Evolutionary conservation across 2,113 vertebrate species (phyloP).

Genomic region (Zosterops borbonicus): DNA sequence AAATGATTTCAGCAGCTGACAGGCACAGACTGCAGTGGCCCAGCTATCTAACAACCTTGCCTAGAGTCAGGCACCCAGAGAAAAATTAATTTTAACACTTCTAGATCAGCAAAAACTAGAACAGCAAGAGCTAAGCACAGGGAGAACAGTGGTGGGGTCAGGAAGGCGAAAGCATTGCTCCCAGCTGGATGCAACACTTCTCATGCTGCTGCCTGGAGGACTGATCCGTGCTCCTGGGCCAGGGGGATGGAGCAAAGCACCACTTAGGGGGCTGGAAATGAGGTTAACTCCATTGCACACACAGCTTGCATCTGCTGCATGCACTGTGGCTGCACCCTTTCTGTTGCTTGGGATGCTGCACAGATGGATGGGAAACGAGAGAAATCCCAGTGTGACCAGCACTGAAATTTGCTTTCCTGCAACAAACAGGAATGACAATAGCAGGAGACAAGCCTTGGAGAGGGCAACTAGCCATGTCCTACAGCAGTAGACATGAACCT

Average conservation of each 20-base stretch:
- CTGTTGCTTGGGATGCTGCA: background rate
- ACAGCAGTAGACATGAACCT: background rate
- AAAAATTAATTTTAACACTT: slow-evolving; percentile 9
- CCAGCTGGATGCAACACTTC: background rate
- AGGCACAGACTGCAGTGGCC: background rate
- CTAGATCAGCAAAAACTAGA: slow-evolving; percentile 41
- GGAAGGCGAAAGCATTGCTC: background rate
- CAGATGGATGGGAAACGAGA: background rate
- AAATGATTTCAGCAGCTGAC: background rate
- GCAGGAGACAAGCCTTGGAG: background rate
- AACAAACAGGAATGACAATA: background rate
- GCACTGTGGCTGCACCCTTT: background rate
- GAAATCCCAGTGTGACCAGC: background rate
- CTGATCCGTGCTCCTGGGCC: background rate
- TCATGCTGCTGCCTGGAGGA: background rate
- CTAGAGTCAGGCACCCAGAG: slow-evolving; percentile 5
- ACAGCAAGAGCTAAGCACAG: background rate
- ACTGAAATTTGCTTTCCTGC: background rate
- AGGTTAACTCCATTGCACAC: background rate
- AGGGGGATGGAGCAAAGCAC: background rate
- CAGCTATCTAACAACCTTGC: slow-evolving; percentile 6
- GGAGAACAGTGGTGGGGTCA: background rate
- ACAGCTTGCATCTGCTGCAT: background rate
- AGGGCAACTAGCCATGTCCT: background rate
- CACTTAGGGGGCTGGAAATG: background rate